Base-by-base conservation (phyloP, 2,797 vertebrate species). In the Melanotaenia maccullochi region DNA sequence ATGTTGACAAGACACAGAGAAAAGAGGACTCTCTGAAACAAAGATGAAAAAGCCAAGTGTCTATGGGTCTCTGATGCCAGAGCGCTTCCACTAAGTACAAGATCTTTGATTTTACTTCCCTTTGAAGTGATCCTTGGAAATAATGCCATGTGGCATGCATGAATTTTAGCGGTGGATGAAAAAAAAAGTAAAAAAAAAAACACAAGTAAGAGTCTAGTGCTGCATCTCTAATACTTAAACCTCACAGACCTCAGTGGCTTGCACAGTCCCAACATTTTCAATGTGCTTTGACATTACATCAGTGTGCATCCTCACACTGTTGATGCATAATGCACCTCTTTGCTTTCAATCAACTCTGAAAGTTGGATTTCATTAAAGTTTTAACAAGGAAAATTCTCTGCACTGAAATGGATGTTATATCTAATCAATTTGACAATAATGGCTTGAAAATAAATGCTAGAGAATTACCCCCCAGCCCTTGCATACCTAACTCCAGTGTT, bases 111-210 rank as follows among this genome's bases (percentile, higher is more conserved):
- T 89, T 61, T 60, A 16, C 71, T 65, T 84, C 60, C 38, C 82
- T 86, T 87, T 89, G 85, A 86, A 84, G 81, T 76, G 73, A 83
- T 85, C 71, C 65, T 61, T 69, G 68, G 73, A 84, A 87, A 72
- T 89, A 84, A 83, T 70, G 58, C 63, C 71, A 79, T 83, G 87
- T 88, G 83, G 74, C 87, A 85, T 78, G 85, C 83, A 79, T 85
- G 82, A 63, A 75, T 84, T 86, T 85, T 28, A 64, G 59, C 68
- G 25, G 20, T 69, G 65, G 70, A 67, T 75, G 65, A 35, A 67
- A 40, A 76, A 62, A 65, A 77, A 35, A 24, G 40, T 28, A 63
- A 54, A 57, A 56, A 32, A 32, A 67, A 40, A 76, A 62, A 65
- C 75, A 28, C 28, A 35, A 30, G 49, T 28, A 56, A 38, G 24